Base-by-base conservation (phyloP, 2,113 vertebrate genomes). In the Coryphaenoides rupestris region DNA sequence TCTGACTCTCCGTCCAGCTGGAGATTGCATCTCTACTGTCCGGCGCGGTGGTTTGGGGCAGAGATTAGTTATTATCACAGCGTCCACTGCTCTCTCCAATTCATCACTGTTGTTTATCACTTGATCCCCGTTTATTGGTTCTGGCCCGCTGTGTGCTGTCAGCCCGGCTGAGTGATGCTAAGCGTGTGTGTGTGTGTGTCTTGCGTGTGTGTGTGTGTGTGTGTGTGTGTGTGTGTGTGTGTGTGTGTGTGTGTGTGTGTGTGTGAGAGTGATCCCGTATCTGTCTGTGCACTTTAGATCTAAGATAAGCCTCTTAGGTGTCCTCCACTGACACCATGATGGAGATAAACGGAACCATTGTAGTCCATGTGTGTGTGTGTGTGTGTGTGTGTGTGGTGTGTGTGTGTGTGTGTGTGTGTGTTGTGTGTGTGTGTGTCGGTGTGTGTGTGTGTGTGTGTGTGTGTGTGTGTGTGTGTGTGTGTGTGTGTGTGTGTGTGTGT, bases 281-380 rank as follows among this genome's bases (percentile, higher is more conserved):
- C 22, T 70, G 33, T 67, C 65, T 60, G 72, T 59, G 21, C 49
- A 54, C 72, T 73, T 77, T 58, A 33, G 54, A 65, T 46, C 49
- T 60, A 61, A 78, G 71, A 79, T 85, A 86, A 87, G 78, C 80
- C 74, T 81, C 78, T 84, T 77, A 82, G 61, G 73, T 77, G 24
- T 26, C 75, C 62, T 67, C 63, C 60, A 60, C 76, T 86, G 78
- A 68, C 74, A 40, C 33, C 9, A 84, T 70, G 52, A 80, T 75
- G 76, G 61, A 78, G 72, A 76, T 71, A 77, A 70, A 70, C 58
- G 68, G 62, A 75, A 58, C 63, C 72, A 76, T 55, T 66, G 58
- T 33, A 61, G 40, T 52, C 40, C 66, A 16, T 67, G 53, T 52
- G 19, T 45, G 16, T 65, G 7, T n/a, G 19, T 64, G 53, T 26